Evolutionary conservation across 2,888 invertebrate genomes (phyloP), one percentile per base, ranked within the genome.

Genomic region (Heliconius cydno): DNA sequence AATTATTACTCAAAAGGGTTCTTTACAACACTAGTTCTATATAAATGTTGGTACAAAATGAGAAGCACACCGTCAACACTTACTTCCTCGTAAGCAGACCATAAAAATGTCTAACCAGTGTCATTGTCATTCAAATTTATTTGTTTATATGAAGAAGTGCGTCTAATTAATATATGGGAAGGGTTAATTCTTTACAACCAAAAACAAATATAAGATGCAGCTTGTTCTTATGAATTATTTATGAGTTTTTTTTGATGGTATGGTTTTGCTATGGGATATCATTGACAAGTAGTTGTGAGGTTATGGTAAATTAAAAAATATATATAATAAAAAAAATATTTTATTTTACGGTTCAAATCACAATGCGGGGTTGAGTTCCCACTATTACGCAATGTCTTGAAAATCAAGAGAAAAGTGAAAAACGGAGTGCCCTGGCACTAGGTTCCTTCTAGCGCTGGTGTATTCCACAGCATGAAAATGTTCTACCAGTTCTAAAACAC

Each of bases 51-150:
- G 12, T 68, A 13, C n/a, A 30, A 75, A 78, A 67, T 38, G 57
- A 78, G 38, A 70, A 28, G 74, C 78, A 75, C 80, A 66, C 73
- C 63, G 80, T 76, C 81, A 67, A 77, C 78, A 76, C 78, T 79
- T 75, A 77, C 84, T 83, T 84, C 82, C 83, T 84, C 74, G 76
- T 87, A 88, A 88, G 87, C 87, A 87, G 87, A 86, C 86, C 87
- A 87, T 91, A 88, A 90, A 87, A 90, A 86, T 86, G 86, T 88
- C 88, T 86, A 80, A 80, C 78, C 65, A 79, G 70, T 65, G 34
- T 81, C 86, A 89, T 93, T 93, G 89, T 92, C 84, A 93, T 92
- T 92, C 46, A 89, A 92, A 93, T 93, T 87, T 88, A 88, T 90
- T 90, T 91, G 88, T 90, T 90, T 91, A 25, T 34, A 19, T 73